Conservation (phyloP, 2,888 invertebrate genomes). For the Prosopocoilus inquinatus region DNA sequence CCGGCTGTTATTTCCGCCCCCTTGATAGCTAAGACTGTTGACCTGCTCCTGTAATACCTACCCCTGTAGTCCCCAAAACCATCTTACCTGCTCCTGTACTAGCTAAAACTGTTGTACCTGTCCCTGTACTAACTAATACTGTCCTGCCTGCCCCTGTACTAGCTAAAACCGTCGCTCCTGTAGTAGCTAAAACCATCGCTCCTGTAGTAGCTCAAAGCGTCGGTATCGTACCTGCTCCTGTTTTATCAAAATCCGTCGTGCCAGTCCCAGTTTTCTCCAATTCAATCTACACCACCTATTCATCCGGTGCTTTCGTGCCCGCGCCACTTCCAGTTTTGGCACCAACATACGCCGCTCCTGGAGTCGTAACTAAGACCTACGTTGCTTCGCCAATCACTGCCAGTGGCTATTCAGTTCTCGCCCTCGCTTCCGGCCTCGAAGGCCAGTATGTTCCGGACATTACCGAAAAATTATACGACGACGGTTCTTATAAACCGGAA, state of each 20-base stretch:
- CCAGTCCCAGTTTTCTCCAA: conserved; percentile 1
- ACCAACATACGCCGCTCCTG: not conserved
- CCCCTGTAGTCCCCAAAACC: too few relatives aligned
- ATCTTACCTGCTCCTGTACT: too few relatives aligned
- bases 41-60: too few relatives aligned
- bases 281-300: not conserved
- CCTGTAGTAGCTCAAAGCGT: too few relatives aligned
- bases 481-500: conserved; percentile 41
- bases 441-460: conserved; percentile 35
- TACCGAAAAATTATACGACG: conserved; percentile 39
- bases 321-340: conserved; percentile 8
- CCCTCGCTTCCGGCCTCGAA: conserved; percentile 33
- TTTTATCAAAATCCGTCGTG: not conserved
- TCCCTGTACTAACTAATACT: too few relatives aligned
- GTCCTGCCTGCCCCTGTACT: conserved; percentile 5
- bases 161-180: conserved; percentile 6
- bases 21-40: too few relatives aligned
- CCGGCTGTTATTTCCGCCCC: conserved; percentile 12
- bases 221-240: too few relatives aligned
- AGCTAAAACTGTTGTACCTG: too few relatives aligned
- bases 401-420: conserved; percentile 29
- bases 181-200: too few relatives aligned
- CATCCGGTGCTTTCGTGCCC: conserved; percentile 12
- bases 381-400: conserved; percentile 22
- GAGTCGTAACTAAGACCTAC: conserved; percentile 12